These are phyloP conservation scores for Willisornis vidua DNA, from an alignment of 2,113 vertebrate species.

Conservation along the genomic window DNA sequence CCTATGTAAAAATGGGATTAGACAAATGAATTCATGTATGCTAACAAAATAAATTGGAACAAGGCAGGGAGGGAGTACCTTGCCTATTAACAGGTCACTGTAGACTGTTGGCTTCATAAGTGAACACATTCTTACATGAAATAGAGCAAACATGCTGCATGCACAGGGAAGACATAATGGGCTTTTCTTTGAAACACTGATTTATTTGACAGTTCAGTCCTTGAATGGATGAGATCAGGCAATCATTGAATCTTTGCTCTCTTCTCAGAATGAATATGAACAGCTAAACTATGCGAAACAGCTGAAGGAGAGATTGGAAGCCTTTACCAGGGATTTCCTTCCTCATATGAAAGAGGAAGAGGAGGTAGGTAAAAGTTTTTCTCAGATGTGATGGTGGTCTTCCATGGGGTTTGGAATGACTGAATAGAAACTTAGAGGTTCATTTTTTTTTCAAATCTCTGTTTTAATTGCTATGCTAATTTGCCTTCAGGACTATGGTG, in stretches of 20 bases:
- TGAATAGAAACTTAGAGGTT: not conserved
- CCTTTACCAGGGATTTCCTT: slow-evolving; percentile 97
- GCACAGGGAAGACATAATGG: not conserved
- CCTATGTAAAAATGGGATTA: not conserved
- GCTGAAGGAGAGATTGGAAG: slow-evolving; percentile 94
- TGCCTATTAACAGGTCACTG: not conserved
- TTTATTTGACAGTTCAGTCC: not conserved
- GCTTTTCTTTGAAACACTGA: not conserved
- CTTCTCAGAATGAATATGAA: slow-evolving; percentile 90
- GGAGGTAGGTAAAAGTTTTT: slow-evolving; percentile 80
- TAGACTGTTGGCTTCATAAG: not conserved
- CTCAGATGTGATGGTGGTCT: not conserved
- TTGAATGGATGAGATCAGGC: not conserved
- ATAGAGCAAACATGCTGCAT: not conserved
- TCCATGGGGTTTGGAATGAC: not conserved
- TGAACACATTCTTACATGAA: not conserved
- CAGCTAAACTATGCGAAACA: slow-evolving; percentile 97
- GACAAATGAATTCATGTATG: not conserved
- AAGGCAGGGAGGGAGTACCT: not conserved
- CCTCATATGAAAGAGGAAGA: slow-evolving; percentile 99
- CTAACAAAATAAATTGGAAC: not conserved
- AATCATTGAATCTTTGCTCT: not conserved
- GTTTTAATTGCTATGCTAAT: not conserved
- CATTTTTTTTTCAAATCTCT: not conserved
- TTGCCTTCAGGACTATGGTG: not conserved